A percentile compares a stretch with the other conserved stretches of the same genome.
Conservation (phyloP, 2,888 invertebrate species). For the Pycnomerus fuliginosus region DNA sequence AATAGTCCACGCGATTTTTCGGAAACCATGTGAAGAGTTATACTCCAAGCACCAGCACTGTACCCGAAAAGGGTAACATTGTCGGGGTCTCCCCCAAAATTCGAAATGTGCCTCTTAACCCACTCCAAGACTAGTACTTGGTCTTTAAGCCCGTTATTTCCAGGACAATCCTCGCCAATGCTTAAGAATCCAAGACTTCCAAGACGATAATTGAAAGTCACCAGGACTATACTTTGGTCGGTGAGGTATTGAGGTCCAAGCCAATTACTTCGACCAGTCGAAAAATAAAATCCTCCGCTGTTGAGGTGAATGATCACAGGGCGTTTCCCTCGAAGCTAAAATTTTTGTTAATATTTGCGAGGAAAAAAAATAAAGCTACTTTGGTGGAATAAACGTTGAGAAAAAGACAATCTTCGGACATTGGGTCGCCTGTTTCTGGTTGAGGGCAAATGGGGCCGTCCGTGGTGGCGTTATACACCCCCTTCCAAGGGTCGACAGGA, state of each 20-base stretch:
- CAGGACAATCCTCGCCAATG: conserved; percentile 66
- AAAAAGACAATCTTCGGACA: conserved; percentile 61
- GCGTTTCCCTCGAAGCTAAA: conserved; percentile 33
- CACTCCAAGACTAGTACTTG: conserved; percentile 67
- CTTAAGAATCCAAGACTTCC: conserved; percentile 55
- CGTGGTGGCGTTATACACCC: conserved; percentile 36
- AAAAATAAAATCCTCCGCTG: conserved; percentile 64
- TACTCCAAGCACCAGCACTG: conserved; percentile 53
- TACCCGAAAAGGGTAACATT: conserved; percentile 65
- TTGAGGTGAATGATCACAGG: conserved; percentile 71
- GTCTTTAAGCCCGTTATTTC: conserved; percentile 71
- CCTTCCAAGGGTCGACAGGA: conserved; percentile 37
- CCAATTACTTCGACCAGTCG: conserved; percentile 59
- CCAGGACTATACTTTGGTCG: conserved; percentile 64
- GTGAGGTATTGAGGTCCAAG: conserved; percentile 63
- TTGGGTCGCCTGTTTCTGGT: conserved; percentile 28
- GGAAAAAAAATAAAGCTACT: conserved; percentile 27
- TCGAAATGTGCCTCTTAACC: conserved; percentile 64
- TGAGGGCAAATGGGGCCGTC: conserved; percentile 34
- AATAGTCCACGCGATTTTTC: conserved; percentile 69
- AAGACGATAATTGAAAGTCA: conserved; percentile 66
- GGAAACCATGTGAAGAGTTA: conserved; percentile 59
- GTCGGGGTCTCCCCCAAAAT: conserved; percentile 68
- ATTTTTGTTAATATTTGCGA: background rate
- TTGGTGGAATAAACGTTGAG: conserved; percentile 59